A percentile compares a stretch with the other conserved stretches of the same genome.
phyloP scores from a whole-genome alignment of 2,888 invertebrate genomes.

The Lymantria dispar region DNA sequence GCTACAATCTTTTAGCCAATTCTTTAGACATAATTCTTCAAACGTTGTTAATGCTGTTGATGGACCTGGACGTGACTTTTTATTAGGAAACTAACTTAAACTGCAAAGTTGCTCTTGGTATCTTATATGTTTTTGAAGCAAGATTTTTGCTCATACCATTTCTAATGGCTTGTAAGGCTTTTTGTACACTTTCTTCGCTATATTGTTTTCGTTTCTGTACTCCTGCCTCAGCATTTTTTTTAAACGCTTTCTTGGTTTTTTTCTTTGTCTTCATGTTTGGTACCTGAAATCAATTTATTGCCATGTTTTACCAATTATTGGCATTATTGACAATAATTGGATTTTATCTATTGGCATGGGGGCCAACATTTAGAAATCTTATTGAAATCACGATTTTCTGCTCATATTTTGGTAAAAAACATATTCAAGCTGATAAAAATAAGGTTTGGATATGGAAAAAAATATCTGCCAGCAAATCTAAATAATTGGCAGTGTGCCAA shows the following conservation, averaged over 20 bases:
- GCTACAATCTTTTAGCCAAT: neutral
- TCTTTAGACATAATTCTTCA: neutral
- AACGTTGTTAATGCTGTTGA: neutral
- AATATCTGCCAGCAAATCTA: too few relatives aligned
- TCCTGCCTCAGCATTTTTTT: neutral
- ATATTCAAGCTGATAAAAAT: too few relatives aligned
- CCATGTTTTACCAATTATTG: too few relatives aligned
- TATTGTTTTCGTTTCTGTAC: neutral
- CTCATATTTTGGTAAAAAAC: too few relatives aligned
- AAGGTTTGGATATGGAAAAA: too few relatives aligned
- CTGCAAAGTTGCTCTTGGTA: constrained; percentile 1
- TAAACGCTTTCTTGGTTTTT: neutral
- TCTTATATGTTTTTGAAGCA: neutral
- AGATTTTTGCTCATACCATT: constrained; percentile 1
- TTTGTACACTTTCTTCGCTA: neutral
- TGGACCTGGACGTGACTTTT: neutral
- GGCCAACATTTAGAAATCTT: too few relatives aligned
- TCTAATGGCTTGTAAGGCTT: neutral
- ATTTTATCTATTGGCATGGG: too few relatives aligned
- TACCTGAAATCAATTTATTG: too few relatives aligned
- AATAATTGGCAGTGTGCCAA: too few relatives aligned
- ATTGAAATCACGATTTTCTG: too few relatives aligned
- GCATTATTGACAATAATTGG: too few relatives aligned
- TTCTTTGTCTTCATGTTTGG: too few relatives aligned
- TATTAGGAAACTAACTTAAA: neutral